Evolutionary conservation across 2,113 vertebrate species (phyloP).

Genomic region (Stercorarius parasiticus): DNA sequence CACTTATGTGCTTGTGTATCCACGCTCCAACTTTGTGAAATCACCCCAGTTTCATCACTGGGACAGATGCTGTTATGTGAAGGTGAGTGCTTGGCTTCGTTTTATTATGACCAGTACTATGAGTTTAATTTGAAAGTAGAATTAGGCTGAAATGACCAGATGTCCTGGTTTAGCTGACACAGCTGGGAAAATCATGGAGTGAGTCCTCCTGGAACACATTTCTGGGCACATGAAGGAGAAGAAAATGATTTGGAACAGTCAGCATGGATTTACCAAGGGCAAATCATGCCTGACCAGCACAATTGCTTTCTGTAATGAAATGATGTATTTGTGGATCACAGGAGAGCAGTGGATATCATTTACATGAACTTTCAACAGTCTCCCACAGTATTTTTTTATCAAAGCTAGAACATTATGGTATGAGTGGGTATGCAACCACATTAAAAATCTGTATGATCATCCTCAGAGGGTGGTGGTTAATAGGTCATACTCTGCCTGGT

Average conservation of each 20-base stretch:
- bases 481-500: background rate
- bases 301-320: constrained; percentile 8
- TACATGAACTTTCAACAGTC: background rate
- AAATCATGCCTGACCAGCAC: constrained; percentile 35
- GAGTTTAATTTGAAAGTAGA: constrained; percentile 41
- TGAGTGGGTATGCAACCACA: background rate
- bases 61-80: constrained; percentile 12
- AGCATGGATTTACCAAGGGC: constrained; percentile 37
- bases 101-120: background rate
- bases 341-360: background rate
- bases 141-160: constrained; percentile 53
- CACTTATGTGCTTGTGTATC: background rate
- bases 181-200: constrained; percentile 49
- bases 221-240: constrained; percentile 20
- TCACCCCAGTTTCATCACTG: background rate
- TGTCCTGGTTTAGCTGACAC: constrained; percentile 48
- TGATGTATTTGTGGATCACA: constrained; percentile 1
- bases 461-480: background rate
- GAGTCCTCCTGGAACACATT: constrained; percentile 36
- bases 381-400: background rate
- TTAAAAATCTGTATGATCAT: background rate
- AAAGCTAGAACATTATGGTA: background rate
- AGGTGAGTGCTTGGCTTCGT: constrained; percentile 17
- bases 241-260: constrained; percentile 41
- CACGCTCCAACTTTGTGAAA: background rate